Evolutionary conservation across 2,113 vertebrate genomes (phyloP).

Genomic region (Cochlearius cochlearius): DNA sequence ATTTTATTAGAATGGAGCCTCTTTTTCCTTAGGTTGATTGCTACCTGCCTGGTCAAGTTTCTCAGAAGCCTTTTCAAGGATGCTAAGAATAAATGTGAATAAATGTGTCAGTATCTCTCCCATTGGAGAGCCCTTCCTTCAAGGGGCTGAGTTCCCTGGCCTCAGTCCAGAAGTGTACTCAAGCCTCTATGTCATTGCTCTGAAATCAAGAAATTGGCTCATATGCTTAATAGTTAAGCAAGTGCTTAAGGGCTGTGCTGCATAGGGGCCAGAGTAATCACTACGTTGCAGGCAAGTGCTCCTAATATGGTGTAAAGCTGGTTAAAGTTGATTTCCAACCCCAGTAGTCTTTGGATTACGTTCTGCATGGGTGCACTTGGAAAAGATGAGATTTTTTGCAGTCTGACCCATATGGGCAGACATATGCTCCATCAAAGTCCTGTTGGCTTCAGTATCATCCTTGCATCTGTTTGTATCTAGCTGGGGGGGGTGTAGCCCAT

Average conservation of each 20-base stretch:
- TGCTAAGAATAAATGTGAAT: neutral
- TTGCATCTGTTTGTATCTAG: neutral
- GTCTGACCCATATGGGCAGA: constrained; percentile 18
- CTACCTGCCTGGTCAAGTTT: neutral
- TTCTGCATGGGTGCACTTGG: neutral
- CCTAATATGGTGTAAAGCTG: neutral
- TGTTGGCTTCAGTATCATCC: neutral
- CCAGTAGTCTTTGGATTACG: neutral
- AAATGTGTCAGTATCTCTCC: neutral
- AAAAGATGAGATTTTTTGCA: neutral
- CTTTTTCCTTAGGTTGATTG: neutral
- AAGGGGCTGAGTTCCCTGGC: neutral
- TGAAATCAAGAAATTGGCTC: neutral
- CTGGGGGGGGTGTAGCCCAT: neutral
- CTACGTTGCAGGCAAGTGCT: neutral
- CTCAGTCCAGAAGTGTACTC: neutral
- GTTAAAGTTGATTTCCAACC: neutral
- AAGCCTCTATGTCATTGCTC: neutral
- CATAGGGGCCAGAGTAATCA: neutral
- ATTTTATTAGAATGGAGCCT: neutral
- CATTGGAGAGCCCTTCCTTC: neutral
- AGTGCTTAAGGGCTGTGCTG: neutral
- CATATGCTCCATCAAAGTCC: constrained; percentile 23
- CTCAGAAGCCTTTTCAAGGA: neutral
- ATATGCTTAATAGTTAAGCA: neutral